These are phyloP conservation scores for Phlogophora meticulosa DNA, from an alignment of 2,888 invertebrate genomes.

Conservation along the genomic window DNA sequence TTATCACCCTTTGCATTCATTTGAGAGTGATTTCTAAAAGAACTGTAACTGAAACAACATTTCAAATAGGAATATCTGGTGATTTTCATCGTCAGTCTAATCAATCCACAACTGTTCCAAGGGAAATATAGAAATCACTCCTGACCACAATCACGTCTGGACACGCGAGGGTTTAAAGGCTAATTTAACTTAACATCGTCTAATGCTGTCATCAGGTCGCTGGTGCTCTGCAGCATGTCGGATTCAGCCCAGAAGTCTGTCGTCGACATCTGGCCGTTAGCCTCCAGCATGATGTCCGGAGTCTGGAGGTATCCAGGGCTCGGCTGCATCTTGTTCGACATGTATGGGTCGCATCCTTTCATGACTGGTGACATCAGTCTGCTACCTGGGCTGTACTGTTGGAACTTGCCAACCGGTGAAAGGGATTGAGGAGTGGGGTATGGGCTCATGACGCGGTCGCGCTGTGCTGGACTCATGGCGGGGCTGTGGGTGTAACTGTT, in stretches of 20 bases:
- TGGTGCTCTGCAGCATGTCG: constrained; percentile 82
- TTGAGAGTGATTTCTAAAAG: constrained; percentile 83
- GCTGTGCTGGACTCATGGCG: constrained; percentile 82
- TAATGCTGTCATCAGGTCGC: constrained; percentile 83
- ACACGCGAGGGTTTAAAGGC: constrained; percentile 34
- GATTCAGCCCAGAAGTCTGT: constrained; percentile 84
- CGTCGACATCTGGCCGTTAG: constrained; percentile 75
- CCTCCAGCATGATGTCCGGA: constrained; percentile 79
- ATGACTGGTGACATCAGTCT: constrained; percentile 79
- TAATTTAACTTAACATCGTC: constrained; percentile 86
- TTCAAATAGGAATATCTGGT: constrained; percentile 73
- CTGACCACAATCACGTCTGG: constrained; percentile 57
- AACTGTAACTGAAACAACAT: constrained; percentile 62
- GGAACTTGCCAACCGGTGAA: constrained; percentile 82
- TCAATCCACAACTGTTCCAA: constrained; percentile 63
- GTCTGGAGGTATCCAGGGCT: constrained; percentile 81
- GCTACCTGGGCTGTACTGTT: constrained; percentile 79
- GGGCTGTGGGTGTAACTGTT: constrained; percentile 84
- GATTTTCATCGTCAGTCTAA: constrained; percentile 56
- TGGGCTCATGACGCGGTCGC: constrained; percentile 81
- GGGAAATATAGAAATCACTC: constrained; percentile 75
- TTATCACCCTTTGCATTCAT: constrained; percentile 75
- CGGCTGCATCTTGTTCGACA: constrained; percentile 84
- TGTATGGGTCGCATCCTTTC: constrained; percentile 84
- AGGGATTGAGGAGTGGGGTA: constrained; percentile 85